Evolutionary conservation across 1,140 invertebrate genomes (phyloP).

Genomic region (Diorhabda elongata): DNA sequence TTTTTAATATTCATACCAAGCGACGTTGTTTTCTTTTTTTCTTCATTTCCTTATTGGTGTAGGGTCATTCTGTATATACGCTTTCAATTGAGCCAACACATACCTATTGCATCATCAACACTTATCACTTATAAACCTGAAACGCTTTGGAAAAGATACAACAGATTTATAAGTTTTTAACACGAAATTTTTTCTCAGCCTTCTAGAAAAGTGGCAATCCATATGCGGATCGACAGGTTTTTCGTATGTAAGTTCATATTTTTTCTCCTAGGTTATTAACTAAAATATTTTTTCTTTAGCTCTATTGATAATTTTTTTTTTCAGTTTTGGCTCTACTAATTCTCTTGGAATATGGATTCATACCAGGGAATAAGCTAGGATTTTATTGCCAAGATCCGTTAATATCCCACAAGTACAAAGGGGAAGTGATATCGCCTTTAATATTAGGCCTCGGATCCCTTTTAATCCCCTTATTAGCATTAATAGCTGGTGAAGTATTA

Average conservation of each 20-base stretch:
- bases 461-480: constrained; percentile 45
- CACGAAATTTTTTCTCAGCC: constrained; percentile 13
- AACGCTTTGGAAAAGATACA: constrained; percentile 4
- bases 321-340: constrained; percentile 33
- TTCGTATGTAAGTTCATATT: constrained; percentile 19
- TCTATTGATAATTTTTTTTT: constrained; percentile 22
- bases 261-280: neutral
- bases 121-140: neutral
- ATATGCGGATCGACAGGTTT: constrained; percentile 24
- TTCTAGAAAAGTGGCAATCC: constrained; percentile 2
- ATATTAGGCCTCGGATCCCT: constrained; percentile 44
- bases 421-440: constrained; percentile 56
- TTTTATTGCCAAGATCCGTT: constrained; percentile 63
- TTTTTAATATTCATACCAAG: too few species aligned
- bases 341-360: constrained; percentile 51
- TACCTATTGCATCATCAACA: too few species aligned
- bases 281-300: neutral
- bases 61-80: too few species aligned
- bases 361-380: constrained; percentile 53
- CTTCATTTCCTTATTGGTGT: too few species aligned
- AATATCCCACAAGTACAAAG: constrained; percentile 56
- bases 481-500: constrained; percentile 33
- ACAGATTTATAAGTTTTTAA: neutral
- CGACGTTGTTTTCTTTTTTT: too few species aligned
- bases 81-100: too few species aligned